Base-by-base conservation (phyloP, 2,888 invertebrate genomes). In the Agriopis marginaria region DNA sequence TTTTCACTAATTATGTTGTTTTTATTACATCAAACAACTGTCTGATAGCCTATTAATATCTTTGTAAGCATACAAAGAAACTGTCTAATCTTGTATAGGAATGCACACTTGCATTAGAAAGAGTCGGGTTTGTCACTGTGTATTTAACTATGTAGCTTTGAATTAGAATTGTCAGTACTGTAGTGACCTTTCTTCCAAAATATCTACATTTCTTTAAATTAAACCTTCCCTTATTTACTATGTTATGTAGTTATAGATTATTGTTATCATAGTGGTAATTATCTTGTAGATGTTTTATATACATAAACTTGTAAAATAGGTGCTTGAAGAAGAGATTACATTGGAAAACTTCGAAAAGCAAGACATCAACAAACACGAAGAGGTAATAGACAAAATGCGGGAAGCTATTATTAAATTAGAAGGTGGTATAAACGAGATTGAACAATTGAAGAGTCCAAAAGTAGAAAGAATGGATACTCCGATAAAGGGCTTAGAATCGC, bases 371-470 rank as follows among this genome's bases (percentile, higher is more conserved):
- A 84, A 84, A 63, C 90, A 92, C 42, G 89, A 87, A 72, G 85
- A 88, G 77, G 92, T 90, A 0, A 87, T 93, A 50, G 89, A 89
- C 73, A 87, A 88, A 77, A 93, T 93, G 49, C 92, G 91, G 79
- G 90, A 92, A 79, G 92, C 82, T 0, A 93, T 93, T 51, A 88
- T 82, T 54, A 93, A 93, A 84, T 76, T 93, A 39, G 93, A 93
- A 76, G 89, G 82, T 47, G 89, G 90, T 54, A 77, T 92, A 40
- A 87, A 80, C 65, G 78, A 86, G 64, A 77, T 76, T 3, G 84
- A 82, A 61, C 82, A 79, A 47, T 80, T 63, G 51, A 77, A 6
- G 75, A 78, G 73, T 53, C 66, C 72, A 7, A 75, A 76, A 73
- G 14, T 47, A 45, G 70, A 72, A 64, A 51, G 44, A 39, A 54